These are phyloP conservation scores for Teinopalpus imperialis DNA, from an alignment of 2,888 invertebrate species.

Conservation along the genomic window DNA sequence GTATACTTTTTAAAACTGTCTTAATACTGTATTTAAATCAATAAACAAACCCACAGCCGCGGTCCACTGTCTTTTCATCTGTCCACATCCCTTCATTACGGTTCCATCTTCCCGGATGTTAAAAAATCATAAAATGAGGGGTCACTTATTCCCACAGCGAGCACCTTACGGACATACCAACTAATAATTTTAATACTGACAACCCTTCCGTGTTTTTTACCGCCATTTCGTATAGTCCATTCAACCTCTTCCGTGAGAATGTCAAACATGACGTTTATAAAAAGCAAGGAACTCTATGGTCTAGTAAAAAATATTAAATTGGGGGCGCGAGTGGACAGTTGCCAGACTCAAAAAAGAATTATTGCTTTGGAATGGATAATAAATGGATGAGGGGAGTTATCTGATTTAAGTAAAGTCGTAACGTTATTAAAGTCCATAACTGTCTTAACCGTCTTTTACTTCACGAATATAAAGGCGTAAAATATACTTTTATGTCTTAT, in stretches of 20 bases:
- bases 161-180: constrained; percentile 74
- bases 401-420: constrained; percentile 55
- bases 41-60: constrained; percentile 3
- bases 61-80: constrained; percentile 50
- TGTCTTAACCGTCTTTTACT: constrained; percentile 6
- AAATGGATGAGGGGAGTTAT: constrained; percentile 53
- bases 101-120: constrained; percentile 76
- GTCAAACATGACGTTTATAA: constrained; percentile 69
- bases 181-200: constrained; percentile 70
- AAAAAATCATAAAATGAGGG: constrained; percentile 62
- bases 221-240: constrained; percentile 56
- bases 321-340: constrained; percentile 75
- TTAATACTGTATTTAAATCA: too few relatives aligned
- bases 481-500: too few relatives aligned
- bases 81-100: constrained; percentile 65
- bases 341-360: constrained; percentile 55
- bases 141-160: constrained; percentile 75
- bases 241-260: constrained; percentile 78
- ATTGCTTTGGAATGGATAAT: constrained; percentile 60
- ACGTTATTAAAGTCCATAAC: constrained; percentile 28
- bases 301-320: constrained; percentile 56
- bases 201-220: constrained; percentile 78
- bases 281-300: constrained; percentile 49
- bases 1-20: too few relatives aligned
- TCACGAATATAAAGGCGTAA: too few relatives aligned